A percentile compares a stretch with the other conserved stretches of the same genome.
Conservation (phyloP, 92 coral and sea anemone species). For the Blastomussa wellsi region DNA sequence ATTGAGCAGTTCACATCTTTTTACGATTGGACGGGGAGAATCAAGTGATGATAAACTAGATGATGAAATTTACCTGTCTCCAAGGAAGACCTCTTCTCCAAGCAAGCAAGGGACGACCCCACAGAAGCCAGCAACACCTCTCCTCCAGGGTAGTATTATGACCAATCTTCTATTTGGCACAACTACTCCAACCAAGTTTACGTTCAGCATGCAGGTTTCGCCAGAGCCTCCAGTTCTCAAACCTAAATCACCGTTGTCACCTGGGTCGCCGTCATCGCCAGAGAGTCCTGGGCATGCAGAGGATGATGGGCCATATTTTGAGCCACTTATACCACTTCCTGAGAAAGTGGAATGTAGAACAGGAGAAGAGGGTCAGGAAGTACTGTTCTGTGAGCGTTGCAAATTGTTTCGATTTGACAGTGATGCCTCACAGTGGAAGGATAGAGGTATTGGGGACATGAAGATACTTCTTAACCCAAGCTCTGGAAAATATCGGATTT, state of each 20-base stretch:
- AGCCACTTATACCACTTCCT: slow-evolving; percentile 92
- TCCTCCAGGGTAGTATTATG: slow-evolving; percentile 6
- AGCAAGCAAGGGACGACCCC: slow-evolving; percentile 38
- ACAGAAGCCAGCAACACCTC: slow-evolving; percentile 7
- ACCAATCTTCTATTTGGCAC: slow-evolving; percentile 67
- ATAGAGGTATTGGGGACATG: slow-evolving; percentile 92
- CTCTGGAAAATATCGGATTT: slow-evolving; percentile 68
- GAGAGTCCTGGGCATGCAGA: slow-evolving; percentile 69
- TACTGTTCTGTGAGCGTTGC: slow-evolving; percentile 82
- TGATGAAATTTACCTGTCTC: slow-evolving; percentile 48
- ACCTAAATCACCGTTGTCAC: slow-evolving; percentile 37
- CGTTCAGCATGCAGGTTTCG: slow-evolving; percentile 62
- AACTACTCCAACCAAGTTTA: slow-evolving; percentile 59
- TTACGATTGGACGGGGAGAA: slow-evolving; percentile 76
- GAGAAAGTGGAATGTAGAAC: slow-evolving; percentile 73
- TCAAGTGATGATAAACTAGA: slow-evolving; percentile 53
- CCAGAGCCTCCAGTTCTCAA: slow-evolving; percentile 33
- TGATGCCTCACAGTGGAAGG: slow-evolving; percentile 89
- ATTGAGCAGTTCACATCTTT: slow-evolving; percentile 33
- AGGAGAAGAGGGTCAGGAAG: slow-evolving; percentile 88
- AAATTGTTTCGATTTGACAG: slow-evolving; percentile 82
- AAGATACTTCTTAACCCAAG: slow-evolving; percentile 70
- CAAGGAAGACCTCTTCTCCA: slow-evolving; percentile 63
- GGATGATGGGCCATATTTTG: slow-evolving; percentile 87
- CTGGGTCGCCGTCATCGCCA: slow-evolving; percentile 59